Evolutionary conservation across 2,113 vertebrate genomes (phyloP), one percentile per base, ranked within the genome.

Genomic region (Orientallactaga bullata): DNA sequence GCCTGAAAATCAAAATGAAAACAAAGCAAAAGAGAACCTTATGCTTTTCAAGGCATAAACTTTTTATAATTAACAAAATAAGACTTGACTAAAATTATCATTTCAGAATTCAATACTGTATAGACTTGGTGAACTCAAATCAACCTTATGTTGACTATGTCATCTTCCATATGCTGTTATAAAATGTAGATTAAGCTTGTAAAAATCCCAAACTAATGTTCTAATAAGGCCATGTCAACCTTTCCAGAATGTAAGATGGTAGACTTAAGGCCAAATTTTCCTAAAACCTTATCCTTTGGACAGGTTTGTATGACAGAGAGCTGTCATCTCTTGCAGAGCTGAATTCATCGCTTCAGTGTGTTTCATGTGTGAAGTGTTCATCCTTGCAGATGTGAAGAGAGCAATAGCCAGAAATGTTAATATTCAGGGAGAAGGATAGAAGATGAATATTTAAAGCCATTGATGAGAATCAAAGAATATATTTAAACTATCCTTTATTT

Each of bases 111-210:
- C 6, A 66, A 90, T 95, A 55, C 0, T 69, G 32, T 5, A 32
- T 51, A n/a, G 9, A 86, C 23, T 76, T 91, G 61, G 26, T 55
- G 71, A 91, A 83, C 2, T 65, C 20, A 68, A 65, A 58, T 39
- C 11, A 78, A 85, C 28, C 6, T 20, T 37, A 69, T 9, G 37
- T 1, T 76, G 61, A 76, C 1, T 60, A 11, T 32, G 71, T 74
- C 2, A 92, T 47, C 86, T 87, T 7, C 20, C 81, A 89, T 85
- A 42, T 88, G 16, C 69, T 87, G 88, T 85, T 85, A 21, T 21
- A 51, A 37, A 74, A 15, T 37, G 1, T 4, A 79, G 71, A 79
- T 11, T 21, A 37, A 47, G 72, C 23, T 28, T 65, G 9, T 16
- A 76, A 66, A 60, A 42, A 39, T 18, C 47, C 28, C 1, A 0